phyloP scores from a whole-genome alignment of 2,113 vertebrate genomes.

The Ifrita kowaldi region DNA sequence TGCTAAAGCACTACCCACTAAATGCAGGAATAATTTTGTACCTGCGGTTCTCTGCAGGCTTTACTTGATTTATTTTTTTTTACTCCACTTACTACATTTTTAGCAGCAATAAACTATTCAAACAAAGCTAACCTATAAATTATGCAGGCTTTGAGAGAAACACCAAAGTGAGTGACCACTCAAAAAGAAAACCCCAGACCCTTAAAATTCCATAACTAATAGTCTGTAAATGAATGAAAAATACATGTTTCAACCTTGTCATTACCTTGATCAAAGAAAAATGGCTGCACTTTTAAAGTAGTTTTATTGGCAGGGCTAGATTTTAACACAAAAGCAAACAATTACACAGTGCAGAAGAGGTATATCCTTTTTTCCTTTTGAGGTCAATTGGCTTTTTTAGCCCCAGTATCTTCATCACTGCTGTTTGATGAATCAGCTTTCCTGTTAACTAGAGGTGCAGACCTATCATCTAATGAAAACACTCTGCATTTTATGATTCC shows the following conservation, averaged over 20 bases:
- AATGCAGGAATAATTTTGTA: not conserved
- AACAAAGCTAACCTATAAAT: not conserved
- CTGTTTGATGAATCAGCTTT: slow-evolving; percentile 75
- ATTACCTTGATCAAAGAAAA: not conserved
- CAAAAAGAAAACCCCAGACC: fast-evolving
- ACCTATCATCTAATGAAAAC: slow-evolving; percentile 77
- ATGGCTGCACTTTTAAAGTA: not conserved
- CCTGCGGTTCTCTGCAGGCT: not conserved
- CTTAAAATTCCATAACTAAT: not conserved
- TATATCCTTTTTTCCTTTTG: not conserved
- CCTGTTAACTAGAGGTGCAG: slow-evolving; percentile 69
- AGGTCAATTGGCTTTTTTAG: slow-evolving; percentile 37
- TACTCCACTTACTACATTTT: not conserved
- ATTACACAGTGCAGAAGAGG: slow-evolving; percentile 8
- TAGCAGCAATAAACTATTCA: not conserved
- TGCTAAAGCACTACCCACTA: not conserved
- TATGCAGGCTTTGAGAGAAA: not conserved
- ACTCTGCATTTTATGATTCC: slow-evolving; percentile 76
- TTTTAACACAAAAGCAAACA: slow-evolving; percentile 31
- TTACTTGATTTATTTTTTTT: not conserved
- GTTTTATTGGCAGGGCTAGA: not conserved
- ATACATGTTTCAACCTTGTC: not conserved
- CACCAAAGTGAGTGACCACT: not conserved
- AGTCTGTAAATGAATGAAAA: not conserved
- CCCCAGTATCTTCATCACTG: slow-evolving; percentile 39